These are phyloP conservation scores for Seira ritae DNA, from an alignment of 2,888 invertebrate genomes.

Conservation along the genomic window DNA sequence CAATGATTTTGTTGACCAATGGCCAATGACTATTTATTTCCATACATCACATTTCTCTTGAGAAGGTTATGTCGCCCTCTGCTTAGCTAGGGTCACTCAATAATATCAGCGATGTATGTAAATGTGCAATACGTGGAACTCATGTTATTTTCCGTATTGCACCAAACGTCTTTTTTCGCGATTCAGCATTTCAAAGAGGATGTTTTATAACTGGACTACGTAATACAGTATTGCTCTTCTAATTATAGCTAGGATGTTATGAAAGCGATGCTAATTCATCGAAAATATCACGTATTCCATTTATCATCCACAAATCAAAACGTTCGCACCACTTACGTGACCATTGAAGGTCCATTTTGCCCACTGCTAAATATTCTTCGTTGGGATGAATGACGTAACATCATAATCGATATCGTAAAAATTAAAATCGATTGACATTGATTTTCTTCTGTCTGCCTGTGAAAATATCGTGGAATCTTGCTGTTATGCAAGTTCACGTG, in stretches of 20 bases:
- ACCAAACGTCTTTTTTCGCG: too few relatives aligned
- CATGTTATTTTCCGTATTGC: too few relatives aligned
- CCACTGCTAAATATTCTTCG: not conserved
- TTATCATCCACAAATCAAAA: not conserved
- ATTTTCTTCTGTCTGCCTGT: too few relatives aligned
- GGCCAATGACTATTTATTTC: not conserved
- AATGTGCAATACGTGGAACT: too few relatives aligned
- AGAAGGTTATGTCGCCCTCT: constrained; percentile 5
- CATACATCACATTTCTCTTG: constrained; percentile 2
- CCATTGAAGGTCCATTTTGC: not conserved
- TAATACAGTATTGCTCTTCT: too few relatives aligned
- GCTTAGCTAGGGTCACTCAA: not conserved
- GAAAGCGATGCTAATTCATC: too few relatives aligned
- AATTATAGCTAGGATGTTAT: too few relatives aligned
- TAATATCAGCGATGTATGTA: too few relatives aligned
- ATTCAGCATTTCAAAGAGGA: too few relatives aligned
- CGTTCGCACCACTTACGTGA: not conserved
- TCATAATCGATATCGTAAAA: not conserved
- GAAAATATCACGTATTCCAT: not conserved
- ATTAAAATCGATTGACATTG: not conserved
- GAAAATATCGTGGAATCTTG: not conserved
- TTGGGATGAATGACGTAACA: not conserved
- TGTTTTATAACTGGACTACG: too few relatives aligned
- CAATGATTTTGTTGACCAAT: constrained; percentile 8
- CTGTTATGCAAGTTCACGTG: not conserved